Percentiles rank a stretch among this genome's conserved stretches.
Conservation (phyloP, 2,797 vertebrate species). For the Sorex maritimensis region DNA sequence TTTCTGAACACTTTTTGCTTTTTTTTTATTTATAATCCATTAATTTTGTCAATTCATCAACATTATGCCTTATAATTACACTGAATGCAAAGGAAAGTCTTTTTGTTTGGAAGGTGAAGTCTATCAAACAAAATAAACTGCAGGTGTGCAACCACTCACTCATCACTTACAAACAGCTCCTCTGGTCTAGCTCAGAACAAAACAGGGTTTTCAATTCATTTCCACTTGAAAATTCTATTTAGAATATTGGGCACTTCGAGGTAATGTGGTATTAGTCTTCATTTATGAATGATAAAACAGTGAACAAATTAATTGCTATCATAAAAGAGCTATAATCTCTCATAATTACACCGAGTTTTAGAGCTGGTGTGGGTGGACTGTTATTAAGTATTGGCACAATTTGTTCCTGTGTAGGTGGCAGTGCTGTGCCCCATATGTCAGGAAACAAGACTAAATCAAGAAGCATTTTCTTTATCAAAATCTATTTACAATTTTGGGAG, state of each 20-base stretch:
- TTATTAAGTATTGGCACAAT: constrained; percentile 77
- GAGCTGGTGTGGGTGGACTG: constrained; percentile 70
- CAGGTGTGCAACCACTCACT: background rate
- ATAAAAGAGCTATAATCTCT: constrained; percentile 69
- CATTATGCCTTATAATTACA: background rate
- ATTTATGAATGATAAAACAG: constrained; percentile 69
- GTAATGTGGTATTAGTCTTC: constrained; percentile 61
- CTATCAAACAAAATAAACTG: background rate
- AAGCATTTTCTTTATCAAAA: constrained; percentile 55
- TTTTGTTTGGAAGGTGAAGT: background rate
- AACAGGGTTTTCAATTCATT: constrained; percentile 39
- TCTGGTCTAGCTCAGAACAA: constrained; percentile 54
- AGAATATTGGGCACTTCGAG: constrained; percentile 48
- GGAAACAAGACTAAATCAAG: constrained; percentile 29
- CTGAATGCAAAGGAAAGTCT: background rate
- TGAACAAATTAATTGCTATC: constrained; percentile 77
- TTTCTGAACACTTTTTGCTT: background rate
- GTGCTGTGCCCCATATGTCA: constrained; percentile 29
- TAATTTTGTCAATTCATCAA: background rate
- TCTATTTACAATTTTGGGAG: constrained; percentile 21
- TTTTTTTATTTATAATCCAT: background rate
- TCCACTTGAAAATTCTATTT: constrained; percentile 65
- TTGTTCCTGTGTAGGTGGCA: constrained; percentile 76
- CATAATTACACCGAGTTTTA: constrained; percentile 74
- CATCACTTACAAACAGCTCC: constrained; percentile 9